Base-by-base conservation (phyloP, 2,797 vertebrate species). In the Xiphophorus birchmanni region DNA sequence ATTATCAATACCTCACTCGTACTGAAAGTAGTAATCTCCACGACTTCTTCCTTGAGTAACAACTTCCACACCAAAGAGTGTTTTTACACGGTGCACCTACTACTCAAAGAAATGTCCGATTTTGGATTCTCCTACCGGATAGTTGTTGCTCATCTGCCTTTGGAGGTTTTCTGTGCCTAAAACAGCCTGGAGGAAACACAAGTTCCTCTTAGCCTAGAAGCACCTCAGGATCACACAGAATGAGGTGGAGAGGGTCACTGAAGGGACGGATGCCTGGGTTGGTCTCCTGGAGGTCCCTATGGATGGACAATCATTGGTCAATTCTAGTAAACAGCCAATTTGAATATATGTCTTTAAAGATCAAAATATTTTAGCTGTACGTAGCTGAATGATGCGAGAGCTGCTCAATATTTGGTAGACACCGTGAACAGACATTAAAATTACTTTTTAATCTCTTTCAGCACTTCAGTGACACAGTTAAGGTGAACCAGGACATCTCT, bases 401-500 rank as follows among this genome's bases (percentile, higher is more conserved):
- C 37, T 40, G 84, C 77, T 76, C 54, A 50, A 82, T 76, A 77
- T 83, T 83, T 74, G 74, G 69, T 71, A 50, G 1, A 21, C 47
- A 74, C 76, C 76, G 54, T 52, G 32, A 79, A 82, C 73, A 82
- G 29, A 32, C 74, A 72, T 71, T 76, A 80, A 73, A 80, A 86
- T 52, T 45, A 77, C 29, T 74, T 67, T 45, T n/a, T 44, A 10
- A 29, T 89, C 42, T 91, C 47, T 87, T 42, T 76, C 54, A 94
- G 93, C 93, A 75, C 79, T 97, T 97, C 87, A 97, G 96, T 84
- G 96, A 99, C 95, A 97, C 97, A 87, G 95, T 96, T 86, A 96
- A 94, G 92, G 96, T 97, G 86, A 97, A 97, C 90, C 96, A 96
- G 86, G 97, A 96, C 83, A 82, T 95, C 67, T 96, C 95, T 82